Conservation (phyloP, 1,140 invertebrate genomes). For the Idris sp. region DNA sequence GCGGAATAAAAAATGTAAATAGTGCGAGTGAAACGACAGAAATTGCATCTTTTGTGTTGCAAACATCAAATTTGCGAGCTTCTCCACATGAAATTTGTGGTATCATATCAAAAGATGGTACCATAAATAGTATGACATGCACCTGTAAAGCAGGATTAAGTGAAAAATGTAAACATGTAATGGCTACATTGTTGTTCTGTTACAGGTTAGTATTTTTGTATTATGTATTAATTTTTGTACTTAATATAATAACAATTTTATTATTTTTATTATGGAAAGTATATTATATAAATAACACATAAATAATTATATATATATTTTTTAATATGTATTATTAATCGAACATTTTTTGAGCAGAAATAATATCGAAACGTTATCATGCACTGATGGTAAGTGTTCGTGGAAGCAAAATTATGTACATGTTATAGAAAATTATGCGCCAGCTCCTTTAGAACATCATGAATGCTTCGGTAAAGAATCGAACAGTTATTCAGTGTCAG, state of each 20-base stretch:
- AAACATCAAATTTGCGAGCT: conserved; percentile 23
- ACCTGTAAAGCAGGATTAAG: conserved; percentile 34
- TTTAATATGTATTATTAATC: no score
- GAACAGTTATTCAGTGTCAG: no score
- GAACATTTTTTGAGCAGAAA: no score
- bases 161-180: conserved; percentile 34
- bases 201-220: background rate
- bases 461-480: conserved; percentile 14
- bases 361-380: conserved; percentile 10
- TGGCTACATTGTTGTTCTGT: conserved; percentile 16
- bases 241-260: no score
- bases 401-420: conserved; percentile 10
- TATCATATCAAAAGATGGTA: conserved; percentile 12
- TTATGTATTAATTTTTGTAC: no score
- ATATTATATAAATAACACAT: no score
- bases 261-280: no score
- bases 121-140: conserved; percentile 19
- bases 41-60: conserved; percentile 26
- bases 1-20: conserved; percentile 1
- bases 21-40: background rate
- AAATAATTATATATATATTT: background rate
- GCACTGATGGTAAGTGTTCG: conserved; percentile 19
- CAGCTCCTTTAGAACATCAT: conserved; percentile 21
- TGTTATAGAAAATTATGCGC: conserved; percentile 13
- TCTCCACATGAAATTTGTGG: conserved; percentile 25